Conservation (phyloP, 2,888 invertebrate species). For the Unio pictorum region DNA sequence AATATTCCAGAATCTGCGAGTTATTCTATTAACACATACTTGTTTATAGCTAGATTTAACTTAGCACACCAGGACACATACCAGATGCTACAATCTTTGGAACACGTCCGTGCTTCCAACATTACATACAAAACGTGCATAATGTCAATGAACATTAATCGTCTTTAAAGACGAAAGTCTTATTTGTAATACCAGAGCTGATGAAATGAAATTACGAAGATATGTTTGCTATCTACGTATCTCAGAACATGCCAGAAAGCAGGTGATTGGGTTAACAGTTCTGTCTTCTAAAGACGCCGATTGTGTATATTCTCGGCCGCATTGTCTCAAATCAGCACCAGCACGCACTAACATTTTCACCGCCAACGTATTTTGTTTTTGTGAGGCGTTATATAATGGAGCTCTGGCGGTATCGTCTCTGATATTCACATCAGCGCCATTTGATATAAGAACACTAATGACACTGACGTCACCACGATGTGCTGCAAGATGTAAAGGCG, state of each 20-base stretch:
- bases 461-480: constrained; percentile 62
- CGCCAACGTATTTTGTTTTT: constrained; percentile 49
- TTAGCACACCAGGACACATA: too few species aligned
- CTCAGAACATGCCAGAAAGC: constrained; percentile 13
- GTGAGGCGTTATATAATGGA: constrained; percentile 53
- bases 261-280: constrained; percentile 27
- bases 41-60: too few species aligned
- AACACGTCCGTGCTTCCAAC: too few species aligned
- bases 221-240: too few species aligned
- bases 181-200: too few species aligned
- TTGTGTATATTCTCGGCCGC: constrained; percentile 21
- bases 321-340: constrained; percentile 51
- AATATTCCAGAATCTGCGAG: too few species aligned
- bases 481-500: constrained; percentile 58
- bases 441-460: constrained; percentile 49
- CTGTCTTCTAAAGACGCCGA: constrained; percentile 13
- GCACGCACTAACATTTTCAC: constrained; percentile 52
- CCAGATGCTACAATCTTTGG: too few species aligned
- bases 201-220: too few species aligned
- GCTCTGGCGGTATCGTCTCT: constrained; percentile 41
- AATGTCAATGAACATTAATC: too few species aligned
- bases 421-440: constrained; percentile 45
- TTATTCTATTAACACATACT: too few species aligned
- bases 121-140: too few species aligned
- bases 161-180: too few species aligned